phyloP scores from a whole-genome alignment of 2,888 invertebrate genomes.

The Schizaphis graminum region DNA sequence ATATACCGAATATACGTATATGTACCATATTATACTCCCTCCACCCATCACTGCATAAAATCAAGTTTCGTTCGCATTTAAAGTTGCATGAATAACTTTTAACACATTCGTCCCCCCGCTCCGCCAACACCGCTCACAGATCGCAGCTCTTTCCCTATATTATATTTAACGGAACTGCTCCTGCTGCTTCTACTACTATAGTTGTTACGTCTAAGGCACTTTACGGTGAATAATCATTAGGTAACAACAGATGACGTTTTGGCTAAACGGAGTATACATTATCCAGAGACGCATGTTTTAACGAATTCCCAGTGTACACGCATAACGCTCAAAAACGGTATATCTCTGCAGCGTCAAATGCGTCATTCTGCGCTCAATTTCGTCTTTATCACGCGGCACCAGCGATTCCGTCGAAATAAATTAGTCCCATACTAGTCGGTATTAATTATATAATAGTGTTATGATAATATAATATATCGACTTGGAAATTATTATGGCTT shows the following conservation, averaged over 20 bases:
- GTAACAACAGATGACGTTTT: conserved; percentile 63
- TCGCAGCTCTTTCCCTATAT: conserved; percentile 24
- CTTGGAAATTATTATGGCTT: neutral
- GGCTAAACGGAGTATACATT: conserved; percentile 61
- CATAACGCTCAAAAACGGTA: conserved; percentile 24
- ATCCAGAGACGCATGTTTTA: conserved; percentile 34
- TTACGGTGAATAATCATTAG: conserved; percentile 64
- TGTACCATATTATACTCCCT: neutral
- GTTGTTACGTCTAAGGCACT: conserved; percentile 41
- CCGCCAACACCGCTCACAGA: neutral
- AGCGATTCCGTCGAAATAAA: neutral
- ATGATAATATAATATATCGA: neutral
- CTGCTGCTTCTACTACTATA: conserved; percentile 1
- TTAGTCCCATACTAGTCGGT: neutral
- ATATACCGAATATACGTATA: neutral
- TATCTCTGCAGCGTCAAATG: neutral
- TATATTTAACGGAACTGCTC: neutral
- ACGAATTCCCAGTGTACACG: neutral
- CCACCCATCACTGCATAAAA: conserved; percentile 7
- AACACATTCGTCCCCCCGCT: conserved; percentile 49
- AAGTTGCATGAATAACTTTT: conserved; percentile 64
- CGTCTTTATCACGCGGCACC: neutral
- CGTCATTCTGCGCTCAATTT: conserved; percentile 20
- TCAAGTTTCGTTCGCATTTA: conserved; percentile 64
- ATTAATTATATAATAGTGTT: neutral